Evolutionary conservation across 2,888 invertebrate genomes (phyloP), one percentile per base, ranked within the genome.

Genomic region (Drosophila neonasuta): DNA sequence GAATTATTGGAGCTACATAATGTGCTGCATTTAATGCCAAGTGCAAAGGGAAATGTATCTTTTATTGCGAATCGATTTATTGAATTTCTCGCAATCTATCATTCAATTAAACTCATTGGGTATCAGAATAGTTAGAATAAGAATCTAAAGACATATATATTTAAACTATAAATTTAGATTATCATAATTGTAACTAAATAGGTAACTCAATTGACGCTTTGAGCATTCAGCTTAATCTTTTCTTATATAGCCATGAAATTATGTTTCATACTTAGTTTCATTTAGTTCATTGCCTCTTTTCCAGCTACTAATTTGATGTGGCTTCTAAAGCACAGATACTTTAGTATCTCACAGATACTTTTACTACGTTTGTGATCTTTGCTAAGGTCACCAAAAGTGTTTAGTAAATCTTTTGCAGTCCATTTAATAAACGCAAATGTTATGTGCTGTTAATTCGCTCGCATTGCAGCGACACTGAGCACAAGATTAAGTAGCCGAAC

Each of bases 401-500:
- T 13, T n/a, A 13, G 32, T 15, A 49, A 49, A 17, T 32, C 32
- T 32, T 32, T 29, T 46, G n/a, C 29, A 30, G 3, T 50, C n/a
- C 34, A n/a, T 29, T 52, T 41, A n/a, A 17, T 42, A 30, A 52
- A 2, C 30, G 11, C 3, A 15, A n/a, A 29, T 8, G 42, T 20
- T 32, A 20, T n/a, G 41, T 54, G 30, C 17, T 42, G 15, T 30
- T 42, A 42, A 42, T 29, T 11, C n/a, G 30, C 15, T 42, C 52
- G 45, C 39, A 44, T 11, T 50, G 42, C 41, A 34, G 44, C 34
- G 42, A 24, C 44, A 45, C 41, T 54, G 17, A 4, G 10, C 57
- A 5, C 4, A 68, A 70, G 57, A 63, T 57, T 63, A 65, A 60
- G 64, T 55, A 67, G 62, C 42, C 60, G 50, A 60, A 13, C 10